A percentile compares a stretch with the other conserved stretches of the same genome.
Evolutionary conservation across 2,113 vertebrate species (phyloP).

Genomic region (Choloepus hoffmanni): DNA sequence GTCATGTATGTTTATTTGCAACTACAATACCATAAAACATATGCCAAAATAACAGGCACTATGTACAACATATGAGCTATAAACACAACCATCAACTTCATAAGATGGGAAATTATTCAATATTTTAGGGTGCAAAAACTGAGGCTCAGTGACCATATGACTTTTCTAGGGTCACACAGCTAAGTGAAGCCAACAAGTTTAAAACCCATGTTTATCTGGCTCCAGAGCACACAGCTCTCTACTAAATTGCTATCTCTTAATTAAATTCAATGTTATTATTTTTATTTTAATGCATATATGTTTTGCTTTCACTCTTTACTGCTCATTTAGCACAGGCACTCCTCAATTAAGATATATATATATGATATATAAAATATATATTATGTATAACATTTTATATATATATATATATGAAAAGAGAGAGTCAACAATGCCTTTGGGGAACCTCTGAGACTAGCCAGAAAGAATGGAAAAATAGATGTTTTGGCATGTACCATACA

Average conservation of each 20-base stretch:
- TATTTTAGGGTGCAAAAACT: conserved; percentile 54
- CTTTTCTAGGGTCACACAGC: neutral
- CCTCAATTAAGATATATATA: too few relatives aligned
- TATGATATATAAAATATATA: too few relatives aligned
- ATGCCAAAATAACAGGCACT: neutral
- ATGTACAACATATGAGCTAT: neutral
- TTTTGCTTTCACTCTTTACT: too few relatives aligned
- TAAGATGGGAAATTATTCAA: neutral
- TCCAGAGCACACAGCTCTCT: neutral
- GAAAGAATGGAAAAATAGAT: conserved; percentile 7
- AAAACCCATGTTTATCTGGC: neutral
- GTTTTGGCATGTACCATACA: neutral
- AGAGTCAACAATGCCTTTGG: neutral
- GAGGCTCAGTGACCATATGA: neutral
- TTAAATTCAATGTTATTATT: too few relatives aligned
- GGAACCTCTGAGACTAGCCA: neutral
- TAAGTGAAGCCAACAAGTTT: conserved; percentile 11
- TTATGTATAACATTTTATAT: too few relatives aligned
- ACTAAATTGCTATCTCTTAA: too few relatives aligned
- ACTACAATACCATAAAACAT: neutral
- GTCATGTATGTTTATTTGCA: neutral
- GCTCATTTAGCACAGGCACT: too few relatives aligned
- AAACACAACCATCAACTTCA: neutral
- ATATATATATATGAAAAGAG: too few relatives aligned
- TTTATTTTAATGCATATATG: too few relatives aligned